Evolutionary conservation across 2,888 invertebrate genomes (phyloP), one percentile per base, ranked within the genome.

Genomic region (Athetis lepigone): DNA sequence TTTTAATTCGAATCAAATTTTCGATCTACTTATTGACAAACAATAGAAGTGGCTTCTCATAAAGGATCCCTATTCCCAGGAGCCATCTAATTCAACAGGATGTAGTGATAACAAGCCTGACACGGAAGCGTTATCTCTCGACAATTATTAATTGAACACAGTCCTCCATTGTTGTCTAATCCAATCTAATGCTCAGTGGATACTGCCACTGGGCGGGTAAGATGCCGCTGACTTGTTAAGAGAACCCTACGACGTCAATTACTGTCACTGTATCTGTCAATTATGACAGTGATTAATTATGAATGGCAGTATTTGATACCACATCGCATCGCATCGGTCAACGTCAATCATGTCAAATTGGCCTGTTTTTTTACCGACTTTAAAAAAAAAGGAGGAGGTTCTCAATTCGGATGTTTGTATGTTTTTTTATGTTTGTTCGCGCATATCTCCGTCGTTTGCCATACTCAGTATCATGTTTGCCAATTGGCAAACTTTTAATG

Each of bases 131-230:
- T 58, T 71, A 74, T 72, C 57, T 71, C 39, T 18, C 13, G 23
- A 42, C 47, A 47, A 70, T 79, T 80, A 78, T 80, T 77, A 79
- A 81, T 81, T 79, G 70, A 79, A 46, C 50, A 62, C 75, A 64
- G 78, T 75, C 47, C 50, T 62, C 16, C 63, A 67, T 70, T 82
- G 71, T 67, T 62, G 2, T 23, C 16, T 73, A 65, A 81, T 76
- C 73, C 57, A n/a, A n/a, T 55, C 51, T 70, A 62, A 68, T 58
- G 19, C 51, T 27, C 2, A 45, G 13, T 42, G 52, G 58, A 65
- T 57, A 57, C 43, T 23, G 45, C 25, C 27, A 8, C 33, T n/a
- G 8, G 29, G 6, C 16, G 29, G 37, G 27, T 63, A 55, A 56
- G 40, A 54, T 64, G 67, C 49, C 37, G 52, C 56, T 54, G 43